A percentile compares a stretch with the other conserved stretches of the same genome.
phyloP scores from a whole-genome alignment of 2,797 vertebrate species.

The Eutrigla gurnardus region DNA sequence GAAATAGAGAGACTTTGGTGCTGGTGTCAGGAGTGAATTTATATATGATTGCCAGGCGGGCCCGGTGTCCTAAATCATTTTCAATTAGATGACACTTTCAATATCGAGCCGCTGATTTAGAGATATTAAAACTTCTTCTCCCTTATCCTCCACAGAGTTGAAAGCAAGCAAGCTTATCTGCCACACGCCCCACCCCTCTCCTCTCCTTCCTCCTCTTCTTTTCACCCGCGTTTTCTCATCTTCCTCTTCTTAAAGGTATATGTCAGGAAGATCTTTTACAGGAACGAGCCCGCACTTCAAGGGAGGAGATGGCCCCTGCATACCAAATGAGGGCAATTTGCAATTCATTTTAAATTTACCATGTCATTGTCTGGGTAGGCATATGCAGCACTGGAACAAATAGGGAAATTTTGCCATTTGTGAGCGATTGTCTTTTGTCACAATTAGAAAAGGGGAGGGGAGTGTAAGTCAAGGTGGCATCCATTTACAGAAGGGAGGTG shows the following conservation, averaged over 20 bases:
- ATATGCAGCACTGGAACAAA: conserved; percentile 62
- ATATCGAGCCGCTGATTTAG: conserved; percentile 86
- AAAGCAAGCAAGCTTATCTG: conserved; percentile 79
- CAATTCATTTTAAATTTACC: conserved; percentile 70
- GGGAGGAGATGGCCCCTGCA: conserved; percentile 44
- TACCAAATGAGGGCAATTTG: conserved; percentile 70
- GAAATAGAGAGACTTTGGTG: conserved; percentile 85
- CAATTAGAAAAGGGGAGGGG: conserved; percentile 23
- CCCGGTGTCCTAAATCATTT: conserved; percentile 84
- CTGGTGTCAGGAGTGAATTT: conserved; percentile 85
- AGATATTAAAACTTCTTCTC: conserved; percentile 86
- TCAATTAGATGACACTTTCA: conserved; percentile 89
- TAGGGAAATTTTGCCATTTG: conserved; percentile 33
- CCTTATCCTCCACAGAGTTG: conserved; percentile 76
- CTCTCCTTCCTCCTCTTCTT: conserved; percentile 45
- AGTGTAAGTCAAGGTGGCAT: conserved; percentile 36
- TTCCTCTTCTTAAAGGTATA: conserved; percentile 72
- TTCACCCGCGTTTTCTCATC: conserved; percentile 67
- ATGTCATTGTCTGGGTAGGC: conserved; percentile 61
- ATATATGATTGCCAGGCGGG: conserved; percentile 81
- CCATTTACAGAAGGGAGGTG: conserved; percentile 20
- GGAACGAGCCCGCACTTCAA: conserved; percentile 45
- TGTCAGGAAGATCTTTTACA: conserved; percentile 62
- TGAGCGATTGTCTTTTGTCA: conserved; percentile 50
- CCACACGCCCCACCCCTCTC: conserved; percentile 43